Conservation (phyloP, 2,888 invertebrate species). For the Drosophila anomalata region DNA sequence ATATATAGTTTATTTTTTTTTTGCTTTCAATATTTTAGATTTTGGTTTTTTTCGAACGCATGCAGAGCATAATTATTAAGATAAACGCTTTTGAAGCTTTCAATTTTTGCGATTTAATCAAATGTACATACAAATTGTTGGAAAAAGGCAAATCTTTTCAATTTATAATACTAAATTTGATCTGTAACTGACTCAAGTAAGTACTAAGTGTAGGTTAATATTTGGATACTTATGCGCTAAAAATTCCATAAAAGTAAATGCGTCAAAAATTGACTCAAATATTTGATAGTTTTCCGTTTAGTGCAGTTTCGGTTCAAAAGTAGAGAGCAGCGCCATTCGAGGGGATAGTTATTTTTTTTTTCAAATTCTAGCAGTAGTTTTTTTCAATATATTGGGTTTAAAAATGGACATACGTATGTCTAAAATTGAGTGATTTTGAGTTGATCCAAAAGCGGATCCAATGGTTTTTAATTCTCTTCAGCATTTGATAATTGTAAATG, state of each 20-base stretch:
- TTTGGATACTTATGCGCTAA: conserved; percentile 57
- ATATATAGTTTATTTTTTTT: conserved; percentile 17
- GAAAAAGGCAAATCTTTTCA: conserved; percentile 72
- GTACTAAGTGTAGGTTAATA: conserved; percentile 26
- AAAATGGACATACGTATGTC: conserved; percentile 35
- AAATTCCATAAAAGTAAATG: conserved; percentile 78
- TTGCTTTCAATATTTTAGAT: conserved; percentile 6
- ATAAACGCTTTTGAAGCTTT: conserved; percentile 73
- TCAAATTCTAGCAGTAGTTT: conserved; percentile 6
- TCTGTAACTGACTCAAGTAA: conserved; percentile 57
- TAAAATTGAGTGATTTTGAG: conserved; percentile 47
- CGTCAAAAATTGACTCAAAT: conserved; percentile 82
- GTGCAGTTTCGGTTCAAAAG: conserved; percentile 37
- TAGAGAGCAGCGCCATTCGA: conserved; percentile 51
- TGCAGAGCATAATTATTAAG: conserved; percentile 55
- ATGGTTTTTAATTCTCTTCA: conserved; percentile 55
- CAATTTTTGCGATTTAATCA: conserved; percentile 70
- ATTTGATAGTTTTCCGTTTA: conserved; percentile 57
- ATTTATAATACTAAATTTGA: conserved; percentile 68
- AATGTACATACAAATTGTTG: conserved; percentile 69
- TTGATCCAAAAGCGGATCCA: conserved; percentile 65
- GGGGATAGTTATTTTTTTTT: conserved; percentile 10
- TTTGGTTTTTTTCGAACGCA: conserved; percentile 41
- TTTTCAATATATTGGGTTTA: conserved; percentile 9
- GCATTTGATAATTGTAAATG: conserved; percentile 66